A percentile compares a stretch with the other conserved stretches of the same genome.
These are phyloP conservation scores for Cromileptes altivelis DNA, from an alignment of 2,113 vertebrate species.

Conservation along the genomic window DNA sequence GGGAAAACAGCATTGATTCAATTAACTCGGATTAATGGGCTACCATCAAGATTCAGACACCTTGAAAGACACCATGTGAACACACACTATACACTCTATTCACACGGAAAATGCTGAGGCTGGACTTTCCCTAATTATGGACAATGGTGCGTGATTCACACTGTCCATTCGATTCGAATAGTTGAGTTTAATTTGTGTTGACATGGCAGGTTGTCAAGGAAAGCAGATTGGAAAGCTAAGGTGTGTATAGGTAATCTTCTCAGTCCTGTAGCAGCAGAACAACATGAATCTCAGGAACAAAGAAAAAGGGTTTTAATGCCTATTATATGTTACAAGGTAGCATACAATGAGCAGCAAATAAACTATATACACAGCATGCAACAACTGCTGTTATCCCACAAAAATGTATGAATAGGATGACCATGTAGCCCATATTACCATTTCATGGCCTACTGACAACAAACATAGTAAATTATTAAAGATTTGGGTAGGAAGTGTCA, in stretches of 20 bases:
- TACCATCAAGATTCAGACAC: slow-evolving; percentile 66
- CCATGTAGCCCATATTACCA: neutral
- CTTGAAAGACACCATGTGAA: slow-evolving; percentile 58
- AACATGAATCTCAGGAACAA: neutral
- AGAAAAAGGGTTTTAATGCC: neutral
- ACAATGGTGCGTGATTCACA: slow-evolving; percentile 52
- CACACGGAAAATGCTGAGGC: slow-evolving; percentile 69
- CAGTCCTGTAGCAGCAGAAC: neutral
- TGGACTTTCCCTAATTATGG: slow-evolving; percentile 59
- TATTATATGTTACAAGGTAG: neutral
- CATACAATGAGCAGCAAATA: neutral
- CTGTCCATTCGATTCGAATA: slow-evolving; percentile 57
- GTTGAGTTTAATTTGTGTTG: slow-evolving; percentile 66
- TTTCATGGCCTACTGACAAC: neutral
- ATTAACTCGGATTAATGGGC: slow-evolving; percentile 78
- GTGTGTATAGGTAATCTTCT: neutral
- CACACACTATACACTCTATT: slow-evolving; percentile 49
- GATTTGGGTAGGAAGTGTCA: neutral
- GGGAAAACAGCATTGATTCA: slow-evolving; percentile 68
- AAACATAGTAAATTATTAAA: neutral
- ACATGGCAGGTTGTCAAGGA: slow-evolving; percentile 47
- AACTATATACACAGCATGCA: neutral
- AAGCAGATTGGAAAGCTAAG: slow-evolving; percentile 17
- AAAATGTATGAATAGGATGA: neutral
- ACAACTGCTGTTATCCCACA: neutral